These are phyloP conservation scores for Dicaeum eximium DNA, from an alignment of 2,113 vertebrate species.

Conservation along the genomic window DNA sequence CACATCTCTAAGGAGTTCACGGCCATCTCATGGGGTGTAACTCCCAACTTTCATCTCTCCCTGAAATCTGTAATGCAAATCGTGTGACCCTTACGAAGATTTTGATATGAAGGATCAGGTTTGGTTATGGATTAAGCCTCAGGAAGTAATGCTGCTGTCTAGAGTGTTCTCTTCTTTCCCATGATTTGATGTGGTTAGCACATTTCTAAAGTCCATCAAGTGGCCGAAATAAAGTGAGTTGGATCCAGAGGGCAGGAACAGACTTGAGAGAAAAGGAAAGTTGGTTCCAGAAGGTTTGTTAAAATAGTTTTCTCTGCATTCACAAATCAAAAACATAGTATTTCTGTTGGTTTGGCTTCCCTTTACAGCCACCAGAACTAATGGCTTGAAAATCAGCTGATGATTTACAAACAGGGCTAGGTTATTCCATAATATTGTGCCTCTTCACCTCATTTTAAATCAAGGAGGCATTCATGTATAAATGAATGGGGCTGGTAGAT, in stretches of 20 bases:
- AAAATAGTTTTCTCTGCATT: background rate
- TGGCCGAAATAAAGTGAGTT: background rate
- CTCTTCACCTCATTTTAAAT: background rate
- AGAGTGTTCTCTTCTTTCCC: background rate
- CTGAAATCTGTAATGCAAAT: background rate
- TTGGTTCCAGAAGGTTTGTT: background rate
- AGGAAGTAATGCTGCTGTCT: background rate
- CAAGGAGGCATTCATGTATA: background rate
- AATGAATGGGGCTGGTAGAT: background rate
- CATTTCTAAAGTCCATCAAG: background rate
- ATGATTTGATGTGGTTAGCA: background rate
- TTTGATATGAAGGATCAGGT: background rate
- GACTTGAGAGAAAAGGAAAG: background rate
- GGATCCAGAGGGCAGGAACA: background rate
- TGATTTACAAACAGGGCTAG: background rate
- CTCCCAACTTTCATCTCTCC: background rate
- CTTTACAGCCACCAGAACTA: background rate
- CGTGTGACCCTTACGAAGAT: background rate
- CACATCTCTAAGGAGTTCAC: no score
- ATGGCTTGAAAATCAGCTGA: background rate
- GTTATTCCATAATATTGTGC: background rate
- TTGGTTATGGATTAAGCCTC: background rate
- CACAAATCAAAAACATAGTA: accelerated
- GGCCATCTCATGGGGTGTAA: background rate
- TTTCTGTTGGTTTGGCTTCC: background rate